Evolutionary conservation across 2,888 invertebrate species (phyloP), one percentile per base, ranked within the genome.

Genomic region (Pristionchus exspectatus): DNA sequence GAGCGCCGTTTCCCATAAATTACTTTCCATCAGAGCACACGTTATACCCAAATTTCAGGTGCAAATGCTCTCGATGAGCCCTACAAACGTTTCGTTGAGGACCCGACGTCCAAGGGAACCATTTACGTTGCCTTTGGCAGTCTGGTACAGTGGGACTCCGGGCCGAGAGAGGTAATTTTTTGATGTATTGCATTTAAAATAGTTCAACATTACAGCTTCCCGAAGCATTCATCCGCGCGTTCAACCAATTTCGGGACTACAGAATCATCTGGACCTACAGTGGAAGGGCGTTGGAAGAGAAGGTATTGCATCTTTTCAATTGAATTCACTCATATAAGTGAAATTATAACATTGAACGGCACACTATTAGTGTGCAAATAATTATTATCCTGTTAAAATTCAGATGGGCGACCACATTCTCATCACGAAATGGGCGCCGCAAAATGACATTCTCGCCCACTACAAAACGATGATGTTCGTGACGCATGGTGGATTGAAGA

Each of bases 61-160:
- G 86, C 87, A 10, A 63, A 54, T n/a, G 50, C 54, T 16, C 66
- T 92, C 16, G 81, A 81, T 9, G 81, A 81, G 38, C 16, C 50
- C 12, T 81, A 81, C 50, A 50, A 50, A 27, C 7, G 86, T 1
- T 93, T 93, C 66, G 91, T 93, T 7, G 91, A 92, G 59, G 93
- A 93, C 89, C 91, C 92, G 0, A 59, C 56, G 1, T 93, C 93
- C 27, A 91, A 89, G 56, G 93, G 93, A 86, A 93, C 93, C 2
- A 93, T 93, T 24, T 92, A 93, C 86, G 92, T 93, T 21, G 93
- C 93, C 18, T 93, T 93, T 66, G 93, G 93, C 0, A 92, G 92
- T 14, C 91, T 92, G 84, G 91, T 92, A 24, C 90, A 92, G 38
- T 92, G 92, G 90, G 90, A 91, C 30, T 88, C 90, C n/a, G 93